Conservation (phyloP, 2,888 invertebrate species). For the Stegophylla sp. region DNA sequence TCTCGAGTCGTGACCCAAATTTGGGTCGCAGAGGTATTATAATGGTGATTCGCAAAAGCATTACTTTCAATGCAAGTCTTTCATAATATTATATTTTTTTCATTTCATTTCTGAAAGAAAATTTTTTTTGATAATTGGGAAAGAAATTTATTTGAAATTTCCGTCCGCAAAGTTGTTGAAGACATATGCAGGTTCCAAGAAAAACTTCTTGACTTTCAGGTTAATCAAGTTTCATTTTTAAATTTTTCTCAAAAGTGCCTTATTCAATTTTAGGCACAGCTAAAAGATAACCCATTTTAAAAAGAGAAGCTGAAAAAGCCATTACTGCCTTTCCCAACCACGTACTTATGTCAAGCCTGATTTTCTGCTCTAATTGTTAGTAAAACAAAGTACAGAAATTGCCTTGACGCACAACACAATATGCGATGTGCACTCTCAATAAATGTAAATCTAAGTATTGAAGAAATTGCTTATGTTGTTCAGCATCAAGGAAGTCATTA, state of each 20-base stretch:
- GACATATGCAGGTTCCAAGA: conserved; percentile 8
- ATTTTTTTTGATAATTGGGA: neutral
- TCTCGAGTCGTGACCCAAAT: too few relatives aligned
- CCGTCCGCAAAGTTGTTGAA: conserved; percentile 1
- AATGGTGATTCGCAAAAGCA: too few relatives aligned
- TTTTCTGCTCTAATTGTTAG: neutral
- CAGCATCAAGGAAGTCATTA: conserved; percentile 13
- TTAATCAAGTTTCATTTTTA: too few relatives aligned
- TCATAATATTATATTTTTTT: too few relatives aligned
- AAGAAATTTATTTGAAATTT: conserved; percentile 2
- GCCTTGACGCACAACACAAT: conserved; percentile 10
- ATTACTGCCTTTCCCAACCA: too few relatives aligned
- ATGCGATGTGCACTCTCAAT: conserved; percentile 4
- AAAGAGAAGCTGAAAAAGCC: conserved; percentile 13
- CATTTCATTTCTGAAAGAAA: too few relatives aligned
- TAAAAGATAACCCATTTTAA: conserved; percentile 12
- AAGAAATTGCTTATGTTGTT: neutral
- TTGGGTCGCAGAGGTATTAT: too few relatives aligned
- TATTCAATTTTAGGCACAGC: neutral
- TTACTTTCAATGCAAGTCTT: too few relatives aligned
- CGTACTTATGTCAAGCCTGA: neutral
- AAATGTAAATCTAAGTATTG: conserved; percentile 14
- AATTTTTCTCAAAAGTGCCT: too few relatives aligned
- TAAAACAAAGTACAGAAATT: conserved; percentile 16
- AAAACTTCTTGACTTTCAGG: conserved; percentile 22